Percentiles rank a stretch among this genome's conserved stretches.
These are phyloP conservation scores for Aelia acuminata DNA, from an alignment of 2,888 invertebrate species.

Conservation along the genomic window DNA sequence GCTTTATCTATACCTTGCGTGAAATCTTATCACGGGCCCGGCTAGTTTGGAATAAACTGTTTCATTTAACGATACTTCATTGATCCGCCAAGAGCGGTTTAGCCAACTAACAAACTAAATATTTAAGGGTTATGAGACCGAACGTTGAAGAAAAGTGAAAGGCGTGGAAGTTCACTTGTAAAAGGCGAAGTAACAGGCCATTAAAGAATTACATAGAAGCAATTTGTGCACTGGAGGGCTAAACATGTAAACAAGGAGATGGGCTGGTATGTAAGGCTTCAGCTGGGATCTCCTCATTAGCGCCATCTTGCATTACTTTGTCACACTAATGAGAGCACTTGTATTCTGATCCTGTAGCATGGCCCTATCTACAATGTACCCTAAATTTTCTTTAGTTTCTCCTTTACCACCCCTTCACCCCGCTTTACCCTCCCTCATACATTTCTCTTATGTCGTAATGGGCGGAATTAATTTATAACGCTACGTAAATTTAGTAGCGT, in stretches of 20 bases:
- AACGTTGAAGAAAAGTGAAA: not conserved
- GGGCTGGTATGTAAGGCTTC: not conserved
- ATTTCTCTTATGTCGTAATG: not conserved
- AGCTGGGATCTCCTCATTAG: constrained; percentile 26
- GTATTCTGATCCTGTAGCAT: constrained; percentile 3
- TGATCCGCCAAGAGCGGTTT: too few species aligned
- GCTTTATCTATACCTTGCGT: too few species aligned
- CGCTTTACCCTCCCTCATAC: too few species aligned
- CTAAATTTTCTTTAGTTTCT: constrained; percentile 32
- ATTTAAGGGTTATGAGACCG: not conserved
- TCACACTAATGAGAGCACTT: constrained; percentile 32
- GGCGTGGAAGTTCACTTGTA: not conserved
- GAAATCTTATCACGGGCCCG: too few species aligned
- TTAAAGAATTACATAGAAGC: not conserved
- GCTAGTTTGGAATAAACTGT: too few species aligned
- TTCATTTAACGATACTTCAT: not conserved
- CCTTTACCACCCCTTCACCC: not conserved
- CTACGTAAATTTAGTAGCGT: not conserved
- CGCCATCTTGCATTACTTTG: constrained; percentile 33
- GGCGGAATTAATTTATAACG: not conserved
- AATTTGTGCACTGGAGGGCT: not conserved
- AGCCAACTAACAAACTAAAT: too few species aligned
- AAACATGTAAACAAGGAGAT: constrained; percentile 7
- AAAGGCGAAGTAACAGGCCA: not conserved
- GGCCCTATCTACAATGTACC: not conserved